Base-by-base conservation (phyloP, 2,888 invertebrate species). In the Acronicta aceris region DNA sequence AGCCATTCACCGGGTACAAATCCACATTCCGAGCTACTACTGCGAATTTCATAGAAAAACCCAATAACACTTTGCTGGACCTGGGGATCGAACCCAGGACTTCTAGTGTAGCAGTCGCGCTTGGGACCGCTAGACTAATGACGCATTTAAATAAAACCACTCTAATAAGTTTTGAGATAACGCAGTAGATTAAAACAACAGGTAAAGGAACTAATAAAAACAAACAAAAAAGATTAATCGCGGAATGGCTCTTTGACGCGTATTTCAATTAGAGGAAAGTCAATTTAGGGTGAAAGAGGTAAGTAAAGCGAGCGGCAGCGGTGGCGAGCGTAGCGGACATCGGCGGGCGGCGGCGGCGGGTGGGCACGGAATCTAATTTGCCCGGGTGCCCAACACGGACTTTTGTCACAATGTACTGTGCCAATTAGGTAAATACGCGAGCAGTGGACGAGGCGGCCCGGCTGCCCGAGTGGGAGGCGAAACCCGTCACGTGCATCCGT, bases 351-450 rank as follows among this genome's bases (percentile, higher is more conserved):
- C 68, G 74, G 77, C 66, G 66, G 68, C 68, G 74, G 77, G 76
- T 65, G 81, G 76, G 65, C 71, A 78, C 82, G 75, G 83, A 92
- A 93, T 93, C 91, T 92, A 93, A 94, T 93, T 94, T 93, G 81
- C 82, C 78, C 79, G 84, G 84, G 83, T 74, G 74, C 72, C 74
- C 81, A 73, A 80, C 81, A 81, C 84, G 89, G 88, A 90, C 89
- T 92, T 92, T 93, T 92, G 92, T 93, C 90, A 89, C 87, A 87
- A 85, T 78, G 86, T 84, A 86, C 84, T 88, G 86, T 81, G 80
- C 87, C 93, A 93, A 93, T 93, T 93, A 94, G 89, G 89, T 91
- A 93, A 93, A 94, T 91, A 91, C 85, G 89, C 81, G 78, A 74
- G 69, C 73, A 74, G 78, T 74, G 81, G 78, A 67, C 76, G 73